Conservation (phyloP, 2,113 vertebrate genomes). For the Leptobrachium leishanense region DNA sequence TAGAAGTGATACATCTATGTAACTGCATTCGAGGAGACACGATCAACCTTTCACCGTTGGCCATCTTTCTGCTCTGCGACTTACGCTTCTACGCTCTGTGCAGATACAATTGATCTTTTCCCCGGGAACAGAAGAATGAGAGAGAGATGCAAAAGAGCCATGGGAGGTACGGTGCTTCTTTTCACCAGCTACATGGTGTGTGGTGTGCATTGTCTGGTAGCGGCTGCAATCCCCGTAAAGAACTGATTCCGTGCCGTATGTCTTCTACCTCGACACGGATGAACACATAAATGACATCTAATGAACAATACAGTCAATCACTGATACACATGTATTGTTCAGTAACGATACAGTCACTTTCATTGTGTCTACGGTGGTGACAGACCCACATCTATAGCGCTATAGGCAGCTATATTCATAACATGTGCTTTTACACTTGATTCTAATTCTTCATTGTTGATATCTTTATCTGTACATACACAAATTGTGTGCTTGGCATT, state of each 20-base stretch:
- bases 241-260: background rate
- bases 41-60: background rate
- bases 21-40: conserved; percentile 19
- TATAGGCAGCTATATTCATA: background rate
- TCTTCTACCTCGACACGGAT: background rate
- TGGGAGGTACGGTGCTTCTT: conserved; percentile 18
- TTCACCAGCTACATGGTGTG: background rate
- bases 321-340: background rate
- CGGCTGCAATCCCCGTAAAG: background rate
- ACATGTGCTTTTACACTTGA: no score
- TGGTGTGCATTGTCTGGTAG: background rate
- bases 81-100: background rate
- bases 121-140: background rate
- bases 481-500: no score
- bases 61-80: background rate
- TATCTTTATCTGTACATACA: no score
- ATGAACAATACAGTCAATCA: no score
- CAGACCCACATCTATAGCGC: background rate
- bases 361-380: background rate
- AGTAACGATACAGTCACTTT: background rate
- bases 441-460: no score
- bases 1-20: background rate
- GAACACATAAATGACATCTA: no score
- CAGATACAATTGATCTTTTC: background rate
- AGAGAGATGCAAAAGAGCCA: background rate